Base-by-base conservation (phyloP, 1,140 invertebrate genomes). In the Anastatus disparis region DNA sequence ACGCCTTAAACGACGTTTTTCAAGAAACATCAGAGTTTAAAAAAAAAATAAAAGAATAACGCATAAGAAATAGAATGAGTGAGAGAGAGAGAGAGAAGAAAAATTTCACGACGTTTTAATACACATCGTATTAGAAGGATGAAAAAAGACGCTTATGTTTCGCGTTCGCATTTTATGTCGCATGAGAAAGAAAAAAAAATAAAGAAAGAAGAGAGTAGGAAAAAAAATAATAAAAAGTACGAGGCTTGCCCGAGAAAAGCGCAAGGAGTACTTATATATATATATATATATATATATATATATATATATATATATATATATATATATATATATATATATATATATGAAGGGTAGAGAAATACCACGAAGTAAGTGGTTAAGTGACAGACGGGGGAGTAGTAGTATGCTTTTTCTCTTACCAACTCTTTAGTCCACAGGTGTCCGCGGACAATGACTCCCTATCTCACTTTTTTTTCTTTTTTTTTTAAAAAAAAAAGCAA, bases 401-500 rank as follows among this genome's bases (percentile, higher is more conserved):
- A 35, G 20, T 4, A 6, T 3, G 13, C 7, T 3, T 61, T 15
- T 42, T 4, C 13, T 27, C 22, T 42, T 22, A 15, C 24, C 22
- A 10, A 35, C 38, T 61, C 62, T 44, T 59, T 71, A 77, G 83
- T 83, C 82, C 81, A 85, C 82, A 85, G 83, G 83, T 85, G 83
- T 85, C 81, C 77, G 79, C 74, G 81, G 81, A 83, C 83, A 85
- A 83, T 85, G 79, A 78, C 73, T 76, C 72, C 63, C 71, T 68
- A 72, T 67, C 70, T 63, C 55, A 38, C 46, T 59, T 40, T 62
- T 26, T n/a, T 26, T 46, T 31, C 17, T 20, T 13, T 29, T 50
- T 29, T 2, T 17, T 52, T 46, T 17, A 26, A 44, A 40, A 42
- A 22, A 61, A 44, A 38, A 59, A 35, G 24, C 44, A 53, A 26